A percentile compares a stretch with the other conserved stretches of the same genome.
Evolutionary conservation across 2,113 vertebrate species (phyloP).

Genomic region (Engystomops pustulosus): DNA sequence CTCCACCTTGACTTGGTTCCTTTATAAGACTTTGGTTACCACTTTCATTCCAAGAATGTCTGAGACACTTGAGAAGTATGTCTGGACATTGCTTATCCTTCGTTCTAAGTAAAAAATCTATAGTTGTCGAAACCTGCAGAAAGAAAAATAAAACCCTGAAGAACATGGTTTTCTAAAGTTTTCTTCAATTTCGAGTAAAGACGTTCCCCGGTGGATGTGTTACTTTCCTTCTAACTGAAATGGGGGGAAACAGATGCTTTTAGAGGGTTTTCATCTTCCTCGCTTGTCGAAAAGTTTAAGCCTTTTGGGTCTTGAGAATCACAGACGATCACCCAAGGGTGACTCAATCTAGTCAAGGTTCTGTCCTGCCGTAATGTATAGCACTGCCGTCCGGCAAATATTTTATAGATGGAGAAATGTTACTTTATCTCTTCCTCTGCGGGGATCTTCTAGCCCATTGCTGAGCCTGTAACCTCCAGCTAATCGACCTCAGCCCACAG

Average conservation of each 20-base stretch:
- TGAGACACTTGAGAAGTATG: conserved; percentile 12
- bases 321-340: conserved; percentile 40
- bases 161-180: not conserved
- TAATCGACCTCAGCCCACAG: not conserved
- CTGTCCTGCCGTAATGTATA: conserved; percentile 17
- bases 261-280: conserved; percentile 21
- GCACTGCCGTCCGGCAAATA: not conserved
- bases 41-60: conserved; percentile 20
- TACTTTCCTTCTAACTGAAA: conserved; percentile 45
- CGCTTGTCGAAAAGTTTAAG: conserved; percentile 34
- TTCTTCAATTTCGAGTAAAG: not conserved
- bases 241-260: conserved; percentile 30
- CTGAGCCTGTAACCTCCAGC: not conserved
- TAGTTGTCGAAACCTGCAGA: conserved; percentile 8
- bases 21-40: not conserved
- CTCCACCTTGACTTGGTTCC: not conserved
- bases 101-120: conserved; percentile 6
- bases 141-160: not conserved
- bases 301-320: conserved; percentile 49
- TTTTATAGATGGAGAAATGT: conserved; percentile 19
- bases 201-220: conserved; percentile 22
- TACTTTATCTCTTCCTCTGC: conserved; percentile 38
- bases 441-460: not conserved
- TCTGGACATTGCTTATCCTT: not conserved
- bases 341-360: not conserved